A percentile compares a stretch with the other conserved stretches of the same genome.
Evolutionary conservation across 2,888 invertebrate genomes (phyloP).

Genomic region (Lasioglossum villosulum): DNA sequence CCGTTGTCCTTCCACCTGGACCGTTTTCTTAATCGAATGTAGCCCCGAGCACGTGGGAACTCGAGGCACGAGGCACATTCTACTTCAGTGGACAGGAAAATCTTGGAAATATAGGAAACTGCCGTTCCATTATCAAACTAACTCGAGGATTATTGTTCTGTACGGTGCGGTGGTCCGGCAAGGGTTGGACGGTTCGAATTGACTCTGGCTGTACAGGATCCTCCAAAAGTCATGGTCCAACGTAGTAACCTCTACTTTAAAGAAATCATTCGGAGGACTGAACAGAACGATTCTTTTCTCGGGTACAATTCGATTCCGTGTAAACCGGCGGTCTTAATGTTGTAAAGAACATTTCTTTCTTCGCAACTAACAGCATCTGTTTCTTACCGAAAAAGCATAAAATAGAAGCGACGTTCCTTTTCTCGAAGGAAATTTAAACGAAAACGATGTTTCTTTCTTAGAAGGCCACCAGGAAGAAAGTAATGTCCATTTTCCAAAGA

Average conservation of each 20-base stretch:
- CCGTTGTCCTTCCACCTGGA: constrained; percentile 36
- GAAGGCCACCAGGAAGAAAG: background rate
- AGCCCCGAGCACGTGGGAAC: constrained; percentile 22
- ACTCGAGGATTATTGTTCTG: constrained; percentile 4
- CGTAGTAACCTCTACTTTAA: background rate
- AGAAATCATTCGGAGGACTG: too few relatives aligned
- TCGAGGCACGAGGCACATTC: constrained; percentile 8
- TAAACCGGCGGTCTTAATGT: too few relatives aligned
- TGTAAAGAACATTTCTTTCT: background rate
- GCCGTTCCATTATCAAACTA: constrained; percentile 9
- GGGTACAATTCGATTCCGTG: too few relatives aligned
- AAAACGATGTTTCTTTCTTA: background rate
- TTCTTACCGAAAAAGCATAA: background rate
- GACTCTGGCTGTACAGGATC: background rate
- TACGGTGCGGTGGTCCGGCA: background rate
- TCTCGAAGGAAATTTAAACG: background rate
- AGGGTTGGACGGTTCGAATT: background rate
- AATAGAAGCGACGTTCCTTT: background rate
- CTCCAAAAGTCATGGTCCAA: background rate
- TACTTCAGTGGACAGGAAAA: constrained; percentile 20
- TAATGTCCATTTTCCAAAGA: background rate
- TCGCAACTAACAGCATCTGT: background rate
- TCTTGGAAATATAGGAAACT: constrained; percentile 6
- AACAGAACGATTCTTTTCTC: too few relatives aligned
- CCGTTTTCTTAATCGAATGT: constrained; percentile 50